These are phyloP conservation scores for Scaptodrosophila latifasciaeformis DNA, from an alignment of 2,888 invertebrate genomes.

Conservation along the genomic window DNA sequence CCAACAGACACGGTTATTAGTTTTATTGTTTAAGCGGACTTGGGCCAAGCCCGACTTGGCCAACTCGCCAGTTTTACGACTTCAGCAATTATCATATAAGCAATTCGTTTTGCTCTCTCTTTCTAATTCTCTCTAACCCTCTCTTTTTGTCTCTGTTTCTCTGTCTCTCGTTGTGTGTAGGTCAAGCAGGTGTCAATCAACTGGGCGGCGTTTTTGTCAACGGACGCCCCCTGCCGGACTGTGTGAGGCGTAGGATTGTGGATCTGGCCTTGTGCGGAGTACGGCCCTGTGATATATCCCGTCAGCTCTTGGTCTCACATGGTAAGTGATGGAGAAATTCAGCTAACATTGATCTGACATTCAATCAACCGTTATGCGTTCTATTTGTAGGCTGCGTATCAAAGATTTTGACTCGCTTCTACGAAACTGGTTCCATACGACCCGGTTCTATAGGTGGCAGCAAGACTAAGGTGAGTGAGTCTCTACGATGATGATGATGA, in stretches of 20 bases:
- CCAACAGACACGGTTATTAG: slow-evolving; percentile 21
- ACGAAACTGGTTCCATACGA: slow-evolving; percentile 96
- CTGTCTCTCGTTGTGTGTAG: slow-evolving; percentile 79
- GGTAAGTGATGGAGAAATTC: slow-evolving; percentile 73
- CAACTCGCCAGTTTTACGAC: not conserved
- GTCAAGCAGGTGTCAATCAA: slow-evolving; percentile 98
- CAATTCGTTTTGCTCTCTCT: not conserved
- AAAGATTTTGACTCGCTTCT: slow-evolving; percentile 96
- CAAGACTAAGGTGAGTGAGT: slow-evolving; percentile 88
- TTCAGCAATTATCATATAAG: not conserved
- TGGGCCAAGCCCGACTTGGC: not conserved
- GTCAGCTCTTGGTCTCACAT: slow-evolving; percentile 95
- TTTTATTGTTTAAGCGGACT: not conserved
- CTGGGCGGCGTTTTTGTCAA: slow-evolving; percentile 98
- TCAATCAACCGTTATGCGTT: not conserved
- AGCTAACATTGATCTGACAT: not conserved
- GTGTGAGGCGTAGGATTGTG: slow-evolving; percentile 93
- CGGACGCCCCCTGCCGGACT: slow-evolving; percentile 96
- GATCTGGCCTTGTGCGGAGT: slow-evolving; percentile 96
- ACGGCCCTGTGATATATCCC: slow-evolving; percentile 95
- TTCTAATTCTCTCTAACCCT: not conserved
- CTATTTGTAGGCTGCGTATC: slow-evolving; percentile 86
- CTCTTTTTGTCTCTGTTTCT: not conserved
- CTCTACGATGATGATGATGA: not conserved
- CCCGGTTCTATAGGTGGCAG: slow-evolving; percentile 97